Evolutionary conservation across 2,888 invertebrate species (phyloP), one percentile per base, ranked within the genome.

Genomic region (Notocelia uddmanniana): DNA sequence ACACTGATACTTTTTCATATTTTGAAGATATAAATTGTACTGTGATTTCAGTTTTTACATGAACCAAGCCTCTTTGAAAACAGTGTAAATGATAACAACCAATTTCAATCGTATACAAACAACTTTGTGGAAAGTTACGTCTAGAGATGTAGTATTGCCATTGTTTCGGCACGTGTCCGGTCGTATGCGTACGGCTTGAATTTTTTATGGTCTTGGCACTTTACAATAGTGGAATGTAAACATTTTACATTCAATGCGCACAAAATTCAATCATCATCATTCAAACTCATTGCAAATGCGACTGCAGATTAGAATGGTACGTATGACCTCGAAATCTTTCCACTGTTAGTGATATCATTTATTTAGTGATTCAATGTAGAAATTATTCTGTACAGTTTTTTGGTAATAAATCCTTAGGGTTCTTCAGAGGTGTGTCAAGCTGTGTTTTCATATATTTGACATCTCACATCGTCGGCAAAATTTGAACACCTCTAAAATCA

Each of bases 141-240:
- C 34, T 57, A 57, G 9, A 23, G n/a, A 41, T 21, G 21, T 41
- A 41, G 10, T 34, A 31, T 31, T 34, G 19, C 19, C 3, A 34
- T 23, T 21, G 15, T 59, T 23, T 60, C n/a, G 11, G 23, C 60
- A 60, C 60, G 60, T 60, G 60, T n/a, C 1, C 21, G 18, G 10
- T 21, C 15, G 37, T 37, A 58, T 23, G 59, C 45, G 45, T 60
- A 3, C 23, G 45, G 60, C n/a, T 45, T 60, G n/a, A 45, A 23
- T 41, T 45, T 31, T 60, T 21, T 60, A 18, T 15, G 26, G 26
- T 18, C 23, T 13, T 11, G 9, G 21, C 0, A 26, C 60, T 23
- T 45, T 23, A 60, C 45, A 6, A n/a, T 26, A 6, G 18, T 23
- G 45, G 10, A 10, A 23, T 26, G 45, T 5, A 37, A 37, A 23